phyloP scores from a whole-genome alignment of 2,113 vertebrate genomes.

The Tricholaema leucomelas region DNA sequence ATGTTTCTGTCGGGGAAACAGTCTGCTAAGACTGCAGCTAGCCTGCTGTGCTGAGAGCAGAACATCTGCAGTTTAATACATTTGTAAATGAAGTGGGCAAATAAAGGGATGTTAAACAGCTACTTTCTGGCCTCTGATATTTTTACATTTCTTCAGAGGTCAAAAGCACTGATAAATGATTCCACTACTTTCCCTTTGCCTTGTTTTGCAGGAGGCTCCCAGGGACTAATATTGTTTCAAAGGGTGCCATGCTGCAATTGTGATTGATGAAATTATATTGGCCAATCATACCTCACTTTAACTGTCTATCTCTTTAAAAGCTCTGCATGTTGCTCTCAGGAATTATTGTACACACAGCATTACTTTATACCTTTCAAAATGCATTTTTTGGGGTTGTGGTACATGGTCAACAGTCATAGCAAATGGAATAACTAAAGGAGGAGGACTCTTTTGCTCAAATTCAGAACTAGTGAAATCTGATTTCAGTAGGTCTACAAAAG shows the following conservation, averaged over 20 bases:
- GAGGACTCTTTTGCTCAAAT: neutral
- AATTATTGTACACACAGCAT: neutral
- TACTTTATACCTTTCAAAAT: neutral
- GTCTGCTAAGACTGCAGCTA: slow-evolving; percentile 56
- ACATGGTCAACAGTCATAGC: neutral
- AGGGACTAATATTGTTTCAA: neutral
- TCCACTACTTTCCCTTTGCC: neutral
- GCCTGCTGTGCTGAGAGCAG: slow-evolving; percentile 68
- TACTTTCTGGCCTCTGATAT: slow-evolving; percentile 62
- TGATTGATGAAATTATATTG: slow-evolving; percentile 12
- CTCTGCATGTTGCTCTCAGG: neutral
- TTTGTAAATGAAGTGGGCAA: slow-evolving; percentile 75
- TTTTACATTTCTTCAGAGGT: slow-evolving; percentile 61
- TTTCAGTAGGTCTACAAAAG: neutral
- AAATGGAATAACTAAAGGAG: neutral
- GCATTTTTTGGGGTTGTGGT: neutral
- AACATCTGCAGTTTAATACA: slow-evolving; percentile 81
- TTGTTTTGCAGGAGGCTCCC: neutral
- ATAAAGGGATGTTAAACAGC: slow-evolving; percentile 71
- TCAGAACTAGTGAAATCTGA: neutral
- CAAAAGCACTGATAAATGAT: slow-evolving; percentile 27
- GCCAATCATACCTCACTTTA: neutral
- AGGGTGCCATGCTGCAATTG: neutral
- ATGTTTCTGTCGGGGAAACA: slow-evolving; percentile 74
- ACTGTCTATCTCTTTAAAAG: slow-evolving; percentile 34